These are phyloP conservation scores for Pteronura brasiliensis DNA, from an alignment of 2,113 vertebrate genomes.

Conservation along the genomic window DNA sequence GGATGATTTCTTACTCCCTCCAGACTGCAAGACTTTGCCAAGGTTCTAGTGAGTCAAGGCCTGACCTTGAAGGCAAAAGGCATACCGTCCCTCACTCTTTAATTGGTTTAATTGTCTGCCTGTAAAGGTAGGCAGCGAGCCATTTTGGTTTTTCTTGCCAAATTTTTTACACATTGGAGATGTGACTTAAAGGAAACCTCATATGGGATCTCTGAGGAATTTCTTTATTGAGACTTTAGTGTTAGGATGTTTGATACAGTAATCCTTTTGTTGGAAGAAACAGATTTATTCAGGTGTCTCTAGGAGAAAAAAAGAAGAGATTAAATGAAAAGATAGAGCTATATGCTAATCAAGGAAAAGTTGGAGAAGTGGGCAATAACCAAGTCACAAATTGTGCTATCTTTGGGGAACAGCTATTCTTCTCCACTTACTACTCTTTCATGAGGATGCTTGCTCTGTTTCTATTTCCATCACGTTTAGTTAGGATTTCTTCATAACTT, in stretches of 20 bases:
- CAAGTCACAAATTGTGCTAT: neutral
- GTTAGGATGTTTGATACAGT: neutral
- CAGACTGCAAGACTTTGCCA: conserved; percentile 81
- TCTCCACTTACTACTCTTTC: neutral
- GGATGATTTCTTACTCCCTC: conserved; percentile 83
- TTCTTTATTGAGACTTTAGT: conserved; percentile 49
- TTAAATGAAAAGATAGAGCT: neutral
- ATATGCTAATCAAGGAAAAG: neutral
- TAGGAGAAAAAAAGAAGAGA: neutral
- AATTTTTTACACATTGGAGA: neutral
- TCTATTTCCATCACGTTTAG: neutral
- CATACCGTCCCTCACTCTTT: conserved; percentile 72
- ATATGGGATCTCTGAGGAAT: conserved; percentile 27
- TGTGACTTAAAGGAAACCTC: conserved; percentile 28
- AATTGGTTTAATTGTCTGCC: conserved; percentile 74
- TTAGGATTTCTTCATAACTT: neutral
- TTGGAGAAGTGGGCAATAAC: neutral
- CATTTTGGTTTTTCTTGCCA: conserved; percentile 50
- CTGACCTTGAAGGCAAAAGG: conserved; percentile 84
- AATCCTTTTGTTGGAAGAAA: neutral
- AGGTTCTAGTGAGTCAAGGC: conserved; percentile 77
- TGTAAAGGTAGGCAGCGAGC: conserved; percentile 51
- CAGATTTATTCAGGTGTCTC: neutral
- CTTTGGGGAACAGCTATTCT: neutral
- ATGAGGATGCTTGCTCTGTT: neutral